phyloP scores from a whole-genome alignment of 1,140 invertebrate genomes.

The Acromyrmex charruanus region DNA sequence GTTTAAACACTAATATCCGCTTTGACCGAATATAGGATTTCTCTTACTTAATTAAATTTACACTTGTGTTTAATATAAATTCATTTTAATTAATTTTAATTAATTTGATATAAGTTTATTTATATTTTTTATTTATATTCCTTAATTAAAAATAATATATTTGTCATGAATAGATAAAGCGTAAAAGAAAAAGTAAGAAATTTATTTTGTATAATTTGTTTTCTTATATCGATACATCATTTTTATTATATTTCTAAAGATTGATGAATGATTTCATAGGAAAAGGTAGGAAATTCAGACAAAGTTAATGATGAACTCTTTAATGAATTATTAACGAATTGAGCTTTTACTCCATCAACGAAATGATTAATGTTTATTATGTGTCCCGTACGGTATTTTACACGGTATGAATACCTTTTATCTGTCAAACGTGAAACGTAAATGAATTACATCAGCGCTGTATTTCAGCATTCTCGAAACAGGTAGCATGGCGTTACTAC shows the following conservation, averaged over 20 bases:
- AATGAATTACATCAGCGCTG: constrained; percentile 41
- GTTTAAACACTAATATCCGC: too few species aligned
- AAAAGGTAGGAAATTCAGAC: neutral
- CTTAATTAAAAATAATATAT: neutral
- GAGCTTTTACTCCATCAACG: constrained; percentile 26
- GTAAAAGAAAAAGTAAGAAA: neutral
- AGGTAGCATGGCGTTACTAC: constrained; percentile 25
- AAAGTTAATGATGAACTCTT: neutral
- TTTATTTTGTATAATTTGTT: constrained; percentile 1
- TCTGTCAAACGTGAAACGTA: constrained; percentile 57
- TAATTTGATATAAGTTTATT: too few species aligned
- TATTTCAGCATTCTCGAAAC: constrained; percentile 42
- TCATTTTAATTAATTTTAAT: too few species aligned
- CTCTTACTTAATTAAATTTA: too few species aligned
- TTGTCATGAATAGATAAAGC: neutral
- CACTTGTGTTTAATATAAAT: too few species aligned
- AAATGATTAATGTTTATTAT: constrained; percentile 63
- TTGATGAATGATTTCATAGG: neutral
- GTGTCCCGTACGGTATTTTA: constrained; percentile 23
- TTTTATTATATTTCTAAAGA: neutral
- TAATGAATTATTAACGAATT: constrained; percentile 47
- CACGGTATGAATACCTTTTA: constrained; percentile 44
- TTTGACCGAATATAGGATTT: too few species aligned
- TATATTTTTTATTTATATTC: neutral
- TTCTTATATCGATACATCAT: neutral